Evolutionary conservation across 2,888 invertebrate genomes (phyloP), one percentile per base, ranked within the genome.

Genomic region (Reticulitermes lucifugus): DNA sequence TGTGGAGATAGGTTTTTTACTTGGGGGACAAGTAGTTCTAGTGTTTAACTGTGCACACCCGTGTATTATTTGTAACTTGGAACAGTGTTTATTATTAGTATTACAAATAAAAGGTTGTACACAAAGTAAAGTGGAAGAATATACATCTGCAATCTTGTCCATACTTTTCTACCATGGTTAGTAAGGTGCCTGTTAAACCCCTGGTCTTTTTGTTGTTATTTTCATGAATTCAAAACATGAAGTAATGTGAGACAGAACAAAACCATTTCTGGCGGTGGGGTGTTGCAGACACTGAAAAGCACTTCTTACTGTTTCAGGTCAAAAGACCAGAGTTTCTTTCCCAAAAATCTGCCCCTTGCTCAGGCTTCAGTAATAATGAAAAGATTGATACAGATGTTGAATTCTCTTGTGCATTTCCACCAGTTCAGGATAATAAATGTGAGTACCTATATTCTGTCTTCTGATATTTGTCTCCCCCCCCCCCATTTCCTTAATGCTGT

Each of bases 301-400:
- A 70, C 35, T 60, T 81, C 59, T 43, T 81, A 65, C 79, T 79
- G 79, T 84, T 84, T 79, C 84, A 84, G 84, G 84, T 77, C 43
- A 84, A 84, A 84, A 84, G 84, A 84, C 65, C 84, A 84, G 79
- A 79, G 29, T 60, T 43, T 84, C 77, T 77, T 77, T 77, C 65
- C 46, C 43, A 60, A 60, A 43, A 41, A 65, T 41, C 41, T 75
- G 43, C 25, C 43, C 65, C 79, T 65, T 59, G 41, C 22, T 29
- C 55, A n/a, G 77, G 51, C n/a, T 29, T 43, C 22, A 12, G 43
- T 83, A 73, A 73, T 83, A 73, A 70, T 71, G 59, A 71, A 22
- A 75, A 10, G 51, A 29, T 18, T 29, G 83, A 84, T 18, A 59
- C 35, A 14, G 77, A 79, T 65, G 84, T 60, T 4, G 65, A 84